phyloP scores from a whole-genome alignment of 2,113 vertebrate species.

The Delphinus delphis region DNA sequence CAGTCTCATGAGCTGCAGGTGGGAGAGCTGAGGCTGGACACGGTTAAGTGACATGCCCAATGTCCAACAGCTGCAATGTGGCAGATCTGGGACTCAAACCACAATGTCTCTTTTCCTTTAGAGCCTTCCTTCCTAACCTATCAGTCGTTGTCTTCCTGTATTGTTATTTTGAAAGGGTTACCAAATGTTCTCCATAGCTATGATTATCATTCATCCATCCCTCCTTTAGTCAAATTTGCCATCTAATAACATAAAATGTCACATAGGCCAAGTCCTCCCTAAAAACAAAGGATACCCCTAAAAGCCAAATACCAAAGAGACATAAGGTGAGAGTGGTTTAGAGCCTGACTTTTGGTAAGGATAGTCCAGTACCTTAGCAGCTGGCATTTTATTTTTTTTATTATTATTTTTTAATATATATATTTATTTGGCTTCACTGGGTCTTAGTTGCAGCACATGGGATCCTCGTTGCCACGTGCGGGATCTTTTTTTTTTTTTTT shows the following conservation, averaged over 20 bases:
- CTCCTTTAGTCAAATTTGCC: background rate
- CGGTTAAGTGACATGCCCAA: background rate
- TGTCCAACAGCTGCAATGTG: background rate
- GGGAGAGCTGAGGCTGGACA: background rate
- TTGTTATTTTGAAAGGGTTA: background rate
- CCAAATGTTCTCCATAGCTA: background rate
- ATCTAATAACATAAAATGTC: constrained; percentile 12
- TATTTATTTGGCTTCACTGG: too few relatives aligned
- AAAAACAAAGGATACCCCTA: background rate
- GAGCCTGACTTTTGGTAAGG: background rate
- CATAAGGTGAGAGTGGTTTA: background rate
- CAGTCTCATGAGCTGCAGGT: background rate
- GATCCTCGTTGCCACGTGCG: fast-evolving
- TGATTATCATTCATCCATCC: background rate
- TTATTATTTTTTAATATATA: too few relatives aligned
- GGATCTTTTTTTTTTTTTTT: too few relatives aligned
- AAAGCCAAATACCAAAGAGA: constrained; percentile 36
- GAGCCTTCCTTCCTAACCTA: background rate
- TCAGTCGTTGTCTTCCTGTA: background rate
- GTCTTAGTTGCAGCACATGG: too few relatives aligned
- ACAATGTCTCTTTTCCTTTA: background rate
- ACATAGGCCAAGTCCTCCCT: background rate
- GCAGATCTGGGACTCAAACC: background rate
- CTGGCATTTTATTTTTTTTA: background rate
- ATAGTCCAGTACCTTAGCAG: background rate